A percentile compares a stretch with the other conserved stretches of the same genome.
Evolutionary conservation across 2,797 vertebrate genomes (phyloP).

Genomic region (Xiphorhynchus erythropygius): DNA sequence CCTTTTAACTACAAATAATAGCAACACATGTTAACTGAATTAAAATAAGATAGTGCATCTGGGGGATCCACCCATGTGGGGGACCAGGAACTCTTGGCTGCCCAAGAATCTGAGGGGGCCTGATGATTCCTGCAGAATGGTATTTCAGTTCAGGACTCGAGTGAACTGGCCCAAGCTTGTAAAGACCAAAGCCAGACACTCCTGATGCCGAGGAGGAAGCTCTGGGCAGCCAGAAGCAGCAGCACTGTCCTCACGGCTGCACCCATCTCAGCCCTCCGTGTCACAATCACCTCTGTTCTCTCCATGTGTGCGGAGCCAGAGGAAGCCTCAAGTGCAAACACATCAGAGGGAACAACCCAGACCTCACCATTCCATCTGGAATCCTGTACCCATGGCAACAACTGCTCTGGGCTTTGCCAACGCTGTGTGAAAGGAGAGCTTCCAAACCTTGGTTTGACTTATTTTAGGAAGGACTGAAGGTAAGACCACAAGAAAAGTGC

Average conservation of each 20-base stretch:
- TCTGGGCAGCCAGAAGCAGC: not conserved
- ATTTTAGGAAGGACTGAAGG: not conserved
- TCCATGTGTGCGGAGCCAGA: fast-evolving
- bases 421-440: not conserved
- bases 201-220: no score
- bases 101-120: not conserved
- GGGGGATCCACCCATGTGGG: fast-evolving
- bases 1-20: not conserved
- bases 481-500: not conserved
- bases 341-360: fast-evolving
- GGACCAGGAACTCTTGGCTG: not conserved
- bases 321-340: fast-evolving
- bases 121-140: not conserved
- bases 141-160: not conserved
- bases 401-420: not conserved
- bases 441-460: not conserved
- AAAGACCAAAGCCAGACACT: fast-evolving
- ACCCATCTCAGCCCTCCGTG: not conserved
- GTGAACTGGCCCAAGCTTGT: not conserved
- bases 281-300: not conserved
- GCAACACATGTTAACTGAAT: not conserved
- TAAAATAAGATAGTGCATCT: not conserved
- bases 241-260: not conserved
- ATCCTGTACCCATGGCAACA: not conserved
- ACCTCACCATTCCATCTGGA: fast-evolving